A percentile compares a stretch with the other conserved stretches of the same genome.
Conservation (phyloP, 2,888 invertebrate genomes). For the Pachydiplax longipennis region DNA sequence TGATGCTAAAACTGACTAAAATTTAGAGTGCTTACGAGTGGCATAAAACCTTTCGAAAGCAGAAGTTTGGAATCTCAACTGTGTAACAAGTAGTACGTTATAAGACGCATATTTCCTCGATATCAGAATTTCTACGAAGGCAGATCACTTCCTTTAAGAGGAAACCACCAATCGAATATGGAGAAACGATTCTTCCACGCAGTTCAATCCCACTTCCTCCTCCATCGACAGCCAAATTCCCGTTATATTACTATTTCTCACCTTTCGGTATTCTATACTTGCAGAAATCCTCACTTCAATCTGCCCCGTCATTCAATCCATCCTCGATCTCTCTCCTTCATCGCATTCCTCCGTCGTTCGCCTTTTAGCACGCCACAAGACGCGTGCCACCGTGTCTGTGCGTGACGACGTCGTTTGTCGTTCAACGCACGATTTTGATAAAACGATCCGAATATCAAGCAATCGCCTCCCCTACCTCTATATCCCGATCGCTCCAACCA, state of each 20-base stretch:
- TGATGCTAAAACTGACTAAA: no score
- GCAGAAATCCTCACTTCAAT: background rate
- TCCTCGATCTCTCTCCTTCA: background rate
- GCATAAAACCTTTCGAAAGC: background rate
- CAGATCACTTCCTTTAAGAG: no score
- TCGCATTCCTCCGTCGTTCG: background rate
- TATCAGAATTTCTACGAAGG: background rate
- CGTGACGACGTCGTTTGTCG: background rate
- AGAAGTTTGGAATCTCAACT: background rate
- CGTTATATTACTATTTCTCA: no score
- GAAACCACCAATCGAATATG: no score
- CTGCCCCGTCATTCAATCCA: background rate
- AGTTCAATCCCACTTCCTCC: no score
- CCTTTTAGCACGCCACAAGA: background rate
- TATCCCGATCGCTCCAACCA: background rate
- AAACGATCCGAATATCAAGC: conserved; percentile 17
- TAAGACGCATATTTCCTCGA: background rate
- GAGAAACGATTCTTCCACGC: no score
- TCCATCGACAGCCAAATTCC: no score
- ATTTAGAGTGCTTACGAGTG: background rate
- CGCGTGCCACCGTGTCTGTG: background rate
- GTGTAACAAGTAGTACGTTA: background rate
- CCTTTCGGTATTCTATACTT: no score
- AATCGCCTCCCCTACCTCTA: background rate
- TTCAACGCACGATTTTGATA: conserved; percentile 1